Evolutionary conservation across 2,888 invertebrate genomes (phyloP).

Genomic region (Pristionchus exspectatus): DNA sequence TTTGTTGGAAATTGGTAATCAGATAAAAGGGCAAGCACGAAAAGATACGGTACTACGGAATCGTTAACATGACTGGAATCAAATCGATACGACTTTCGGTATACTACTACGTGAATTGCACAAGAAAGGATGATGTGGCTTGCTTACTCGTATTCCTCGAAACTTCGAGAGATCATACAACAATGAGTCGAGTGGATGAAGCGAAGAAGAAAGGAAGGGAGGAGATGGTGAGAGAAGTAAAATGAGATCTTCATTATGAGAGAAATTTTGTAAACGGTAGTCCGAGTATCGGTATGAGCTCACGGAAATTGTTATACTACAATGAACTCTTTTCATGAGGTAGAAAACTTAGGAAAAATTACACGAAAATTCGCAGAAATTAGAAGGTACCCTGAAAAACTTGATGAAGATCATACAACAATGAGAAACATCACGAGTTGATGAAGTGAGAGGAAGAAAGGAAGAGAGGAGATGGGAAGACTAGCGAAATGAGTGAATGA

Average conservation of each 20-base stretch:
- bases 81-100: too few relatives aligned
- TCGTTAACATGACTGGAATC: too few relatives aligned
- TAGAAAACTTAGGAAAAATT: too few relatives aligned
- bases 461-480: neutral
- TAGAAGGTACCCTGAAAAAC: neutral
- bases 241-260: neutral
- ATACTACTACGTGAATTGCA: too few relatives aligned
- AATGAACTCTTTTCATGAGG: too few relatives aligned
- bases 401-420: neutral
- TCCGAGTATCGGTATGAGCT: too few relatives aligned
- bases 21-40: too few relatives aligned
- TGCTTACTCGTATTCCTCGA: neutral
- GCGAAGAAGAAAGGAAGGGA: neutral
- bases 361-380: neutral
- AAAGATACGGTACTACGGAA: too few relatives aligned
- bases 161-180: neutral
- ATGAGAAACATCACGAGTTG: slow-evolving; percentile 1
- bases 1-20: too few relatives aligned
- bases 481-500: slow-evolving; percentile 40
- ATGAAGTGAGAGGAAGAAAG: neutral
- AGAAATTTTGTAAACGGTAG: too few relatives aligned
- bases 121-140: neutral
- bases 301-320: too few relatives aligned
- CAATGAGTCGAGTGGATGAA: neutral
- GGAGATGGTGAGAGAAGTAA: neutral